Evolutionary conservation across 2,113 vertebrate species (phyloP).

Genomic region (Pangasianodon hypophthalmus): DNA sequence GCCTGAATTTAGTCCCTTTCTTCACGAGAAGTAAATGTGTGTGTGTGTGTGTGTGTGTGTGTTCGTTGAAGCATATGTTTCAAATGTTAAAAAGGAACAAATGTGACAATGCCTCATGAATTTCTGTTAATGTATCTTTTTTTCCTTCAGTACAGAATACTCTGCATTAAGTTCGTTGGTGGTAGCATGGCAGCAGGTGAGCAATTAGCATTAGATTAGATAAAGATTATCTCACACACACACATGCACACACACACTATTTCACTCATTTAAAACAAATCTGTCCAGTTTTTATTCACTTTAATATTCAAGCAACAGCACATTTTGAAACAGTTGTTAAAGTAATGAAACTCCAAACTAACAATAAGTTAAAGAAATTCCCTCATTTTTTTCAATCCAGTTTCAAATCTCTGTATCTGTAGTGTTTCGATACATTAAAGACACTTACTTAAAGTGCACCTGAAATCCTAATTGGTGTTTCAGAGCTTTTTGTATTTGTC

Average conservation of each 20-base stretch:
- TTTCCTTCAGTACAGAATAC: conserved; percentile 46
- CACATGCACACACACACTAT: neutral
- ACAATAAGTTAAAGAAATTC: neutral
- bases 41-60: conserved; percentile 1
- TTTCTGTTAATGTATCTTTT: conserved; percentile 22
- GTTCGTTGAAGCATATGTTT: neutral
- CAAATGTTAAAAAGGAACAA: neutral
- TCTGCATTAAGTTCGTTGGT: conserved; percentile 34
- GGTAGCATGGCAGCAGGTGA: conserved; percentile 69
- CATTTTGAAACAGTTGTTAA: neutral
- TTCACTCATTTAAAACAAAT: neutral
- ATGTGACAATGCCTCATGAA: neutral
- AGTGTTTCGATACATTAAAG: neutral
- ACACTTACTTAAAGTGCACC: no score
- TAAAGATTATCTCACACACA: neutral
- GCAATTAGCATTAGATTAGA: neutral
- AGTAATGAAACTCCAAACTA: neutral
- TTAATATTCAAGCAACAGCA: neutral
- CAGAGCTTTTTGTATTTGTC: no score
- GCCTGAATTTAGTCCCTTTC: neutral
- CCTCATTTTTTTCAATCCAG: neutral
- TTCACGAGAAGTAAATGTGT: neutral
- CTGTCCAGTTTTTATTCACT: neutral
- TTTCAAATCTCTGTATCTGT: neutral
- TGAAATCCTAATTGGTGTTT: neutral